These are phyloP conservation scores for Ormyrus pomaceus DNA, from an alignment of 2,888 invertebrate genomes.

Conservation along the genomic window DNA sequence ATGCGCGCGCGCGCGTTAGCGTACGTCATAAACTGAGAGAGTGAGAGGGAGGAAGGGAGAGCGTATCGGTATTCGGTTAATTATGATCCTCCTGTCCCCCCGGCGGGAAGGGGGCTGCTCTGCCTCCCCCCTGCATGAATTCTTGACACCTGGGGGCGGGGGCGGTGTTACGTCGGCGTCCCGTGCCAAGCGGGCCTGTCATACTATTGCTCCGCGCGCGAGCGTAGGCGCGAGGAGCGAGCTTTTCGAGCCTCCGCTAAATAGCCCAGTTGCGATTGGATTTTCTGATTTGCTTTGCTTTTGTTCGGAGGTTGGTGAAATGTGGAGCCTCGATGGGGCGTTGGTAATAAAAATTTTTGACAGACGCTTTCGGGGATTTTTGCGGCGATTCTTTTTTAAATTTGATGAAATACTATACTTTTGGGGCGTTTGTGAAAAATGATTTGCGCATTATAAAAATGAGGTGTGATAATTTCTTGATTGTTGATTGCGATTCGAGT, in stretches of 20 bases:
- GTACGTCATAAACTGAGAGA: background rate
- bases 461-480: too few relatives aligned
- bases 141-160: slow-evolving; percentile 71
- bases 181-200: slow-evolving; percentile 74
- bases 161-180: slow-evolving; percentile 67
- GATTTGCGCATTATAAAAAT: too few relatives aligned
- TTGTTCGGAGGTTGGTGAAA: too few relatives aligned
- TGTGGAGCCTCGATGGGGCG: too few relatives aligned
- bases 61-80: slow-evolving; percentile 74
- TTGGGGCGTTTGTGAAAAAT: too few relatives aligned
- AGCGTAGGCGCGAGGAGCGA: too few relatives aligned
- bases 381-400: too few relatives aligned
- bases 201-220: slow-evolving; percentile 59
- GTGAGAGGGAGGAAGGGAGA: slow-evolving; percentile 62
- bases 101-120: too few relatives aligned
- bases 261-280: background rate
- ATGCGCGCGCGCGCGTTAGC: slow-evolving; percentile 58
- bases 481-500: too few relatives aligned
- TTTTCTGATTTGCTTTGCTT: background rate
- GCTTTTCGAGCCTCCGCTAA: background rate
- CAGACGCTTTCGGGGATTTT: too few relatives aligned
- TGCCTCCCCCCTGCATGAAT: slow-evolving; percentile 69
- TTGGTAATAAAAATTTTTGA: too few relatives aligned
- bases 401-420: too few relatives aligned
- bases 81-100: slow-evolving; percentile 69